Percentiles rank a stretch among this genome's conserved stretches.
Conservation (phyloP, 2,888 invertebrate genomes). For the Mesorhabditis belari region DNA sequence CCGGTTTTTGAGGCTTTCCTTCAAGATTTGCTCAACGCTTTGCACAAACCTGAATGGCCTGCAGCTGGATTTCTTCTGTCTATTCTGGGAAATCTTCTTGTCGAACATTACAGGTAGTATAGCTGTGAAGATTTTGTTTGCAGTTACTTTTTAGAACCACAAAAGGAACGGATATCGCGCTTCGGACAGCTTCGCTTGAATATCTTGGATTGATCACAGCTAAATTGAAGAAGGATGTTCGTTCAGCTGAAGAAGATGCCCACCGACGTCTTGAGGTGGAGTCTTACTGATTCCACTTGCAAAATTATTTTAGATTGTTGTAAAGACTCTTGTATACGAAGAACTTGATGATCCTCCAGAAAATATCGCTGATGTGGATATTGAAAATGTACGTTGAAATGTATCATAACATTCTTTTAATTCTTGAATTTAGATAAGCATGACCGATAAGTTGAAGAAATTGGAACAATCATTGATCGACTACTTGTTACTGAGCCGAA, state of each 20-base stretch:
- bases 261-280: conserved; percentile 6
- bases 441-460: conserved; percentile 76
- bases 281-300: conserved; percentile 1
- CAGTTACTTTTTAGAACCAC: too few species aligned
- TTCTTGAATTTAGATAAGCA: too few species aligned
- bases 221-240: conserved; percentile 74
- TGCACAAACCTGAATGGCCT: conserved; percentile 99
- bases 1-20: conserved; percentile 97
- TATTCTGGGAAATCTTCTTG: conserved; percentile 55
- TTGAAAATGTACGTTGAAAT: too few species aligned
- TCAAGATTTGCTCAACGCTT: conserved; percentile 84
- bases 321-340: conserved; percentile 38
- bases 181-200: conserved; percentile 90
- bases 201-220: conserved; percentile 70
- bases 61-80: conserved; percentile 79
- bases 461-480: conserved; percentile 81
- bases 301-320: conserved; percentile 30
- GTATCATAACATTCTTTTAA: too few species aligned
- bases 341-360: conserved; percentile 33
- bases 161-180: conserved; percentile 87
- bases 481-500: conserved; percentile 70
- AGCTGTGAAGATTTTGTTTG: too few species aligned
- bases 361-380: conserved; percentile 16
- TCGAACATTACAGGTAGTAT: conserved; percentile 37
- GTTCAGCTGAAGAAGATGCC: conserved; percentile 5